Percentiles rank a stretch among this genome's conserved stretches.
Conservation (phyloP, 92 coral and sea anemone species). For the Montipora capitata region DNA sequence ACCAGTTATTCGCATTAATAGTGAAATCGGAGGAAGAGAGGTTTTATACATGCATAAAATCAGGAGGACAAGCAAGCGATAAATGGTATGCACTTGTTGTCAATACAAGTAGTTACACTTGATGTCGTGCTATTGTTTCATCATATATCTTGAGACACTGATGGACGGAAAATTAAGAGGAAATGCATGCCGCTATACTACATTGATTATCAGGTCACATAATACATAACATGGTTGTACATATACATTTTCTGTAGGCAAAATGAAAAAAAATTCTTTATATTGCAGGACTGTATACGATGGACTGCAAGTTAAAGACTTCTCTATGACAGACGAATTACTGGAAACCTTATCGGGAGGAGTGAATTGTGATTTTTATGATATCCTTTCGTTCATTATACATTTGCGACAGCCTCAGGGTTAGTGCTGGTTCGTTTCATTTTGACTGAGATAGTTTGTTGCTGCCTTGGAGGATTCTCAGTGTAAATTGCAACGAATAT, state of each 20-base stretch:
- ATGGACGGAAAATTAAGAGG: neutral
- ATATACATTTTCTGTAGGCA: neutral
- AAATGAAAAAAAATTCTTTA: neutral
- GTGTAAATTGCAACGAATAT: no score
- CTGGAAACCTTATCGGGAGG: constrained; percentile 25
- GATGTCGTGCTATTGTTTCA: neutral
- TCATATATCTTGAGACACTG: neutral
- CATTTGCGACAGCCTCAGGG: no score
- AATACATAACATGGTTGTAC: neutral
- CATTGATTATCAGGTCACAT: neutral
- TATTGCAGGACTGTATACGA: constrained; percentile 23
- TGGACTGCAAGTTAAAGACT: constrained; percentile 6
- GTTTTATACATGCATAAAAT: constrained; percentile 14
- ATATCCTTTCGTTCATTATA: neutral
- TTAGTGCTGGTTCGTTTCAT: no score
- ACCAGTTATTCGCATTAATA: constrained; percentile 8
- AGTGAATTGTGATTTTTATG: constrained; percentile 19
- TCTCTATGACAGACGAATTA: constrained; percentile 9
- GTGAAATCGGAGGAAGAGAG: constrained; percentile 10
- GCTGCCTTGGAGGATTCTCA: no score
- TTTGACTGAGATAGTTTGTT: no score
- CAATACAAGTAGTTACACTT: neutral
- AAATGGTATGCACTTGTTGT: neutral
- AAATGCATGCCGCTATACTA: neutral
- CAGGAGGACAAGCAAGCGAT: constrained; percentile 6